A percentile compares a stretch with the other conserved stretches of the same genome.
phyloP scores from a whole-genome alignment of 1,140 invertebrate genomes.

The Drosophila repletoides region DNA sequence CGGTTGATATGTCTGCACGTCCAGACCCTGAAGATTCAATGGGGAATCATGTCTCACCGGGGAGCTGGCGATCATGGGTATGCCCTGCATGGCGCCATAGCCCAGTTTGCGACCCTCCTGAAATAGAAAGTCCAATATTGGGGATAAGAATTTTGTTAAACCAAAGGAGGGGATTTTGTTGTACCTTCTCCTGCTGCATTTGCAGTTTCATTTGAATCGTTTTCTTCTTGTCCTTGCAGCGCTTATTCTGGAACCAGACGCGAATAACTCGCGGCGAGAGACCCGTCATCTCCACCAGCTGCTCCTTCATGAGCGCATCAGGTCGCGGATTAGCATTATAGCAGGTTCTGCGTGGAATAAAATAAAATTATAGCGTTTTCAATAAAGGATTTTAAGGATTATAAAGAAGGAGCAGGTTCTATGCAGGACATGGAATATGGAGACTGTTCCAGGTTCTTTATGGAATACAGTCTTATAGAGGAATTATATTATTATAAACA shows the following conservation, averaged over 20 bases:
- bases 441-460: no score
- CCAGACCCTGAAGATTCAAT: conserved; percentile 91
- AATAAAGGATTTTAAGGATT: no score
- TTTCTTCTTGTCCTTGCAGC: conserved; percentile 99
- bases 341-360: conserved; percentile 86
- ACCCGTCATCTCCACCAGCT: conserved; percentile 99
- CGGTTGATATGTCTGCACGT: conserved; percentile 97
- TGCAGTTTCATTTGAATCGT: conserved; percentile 98
- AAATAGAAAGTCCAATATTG: neutral
- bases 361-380: no score
- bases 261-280: conserved; percentile 97
- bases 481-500: no score
- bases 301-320: conserved; percentile 99
- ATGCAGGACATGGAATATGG: no score
- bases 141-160: no score
- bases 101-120: conserved; percentile 96
- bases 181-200: conserved; percentile 98
- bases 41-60: conserved; percentile 96
- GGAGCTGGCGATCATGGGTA: conserved; percentile 97
- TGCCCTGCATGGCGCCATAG: conserved; percentile 95
- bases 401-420: no score
- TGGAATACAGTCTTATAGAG: no score
- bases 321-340: conserved; percentile 98
- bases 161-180: no score
- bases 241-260: conserved; percentile 99